Base-by-base conservation (phyloP, 2,113 vertebrate species). In the Tympanuchus pallidicinctus region DNA sequence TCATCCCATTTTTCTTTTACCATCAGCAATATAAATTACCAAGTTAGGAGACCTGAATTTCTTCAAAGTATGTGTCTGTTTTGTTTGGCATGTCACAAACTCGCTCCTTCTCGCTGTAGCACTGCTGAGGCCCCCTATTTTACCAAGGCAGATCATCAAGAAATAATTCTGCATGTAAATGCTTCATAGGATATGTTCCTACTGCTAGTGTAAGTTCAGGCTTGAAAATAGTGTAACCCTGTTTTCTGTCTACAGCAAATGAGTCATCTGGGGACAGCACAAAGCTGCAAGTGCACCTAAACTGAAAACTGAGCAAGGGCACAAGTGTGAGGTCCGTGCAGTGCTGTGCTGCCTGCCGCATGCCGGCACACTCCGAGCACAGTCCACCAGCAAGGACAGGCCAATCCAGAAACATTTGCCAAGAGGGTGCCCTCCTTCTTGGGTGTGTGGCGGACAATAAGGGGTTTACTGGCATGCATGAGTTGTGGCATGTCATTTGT, bases 401-500 rank as follows among this genome's bases (percentile, higher is more conserved):
- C 14, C 5, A 0, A 36, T 30, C 42, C 82, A 32, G 34, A 2
- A 6, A 72, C 48, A 18, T 66, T 64, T 30, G 21, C 0, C 2
- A 27, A 70, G 43, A 14, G 69, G 69, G 56, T 14, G 66, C 22
- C 11, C 16, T 42, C 15, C 21, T 15, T 42, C 38, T 56, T 9
- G 13, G 38, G 16, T 79, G 52, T 57, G 28, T 0, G 59, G 50
- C 0, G 25, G 14, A n/a, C 20, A 30, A 34, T 34, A 56, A 48
- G 16, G 69, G 14, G 28, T 67, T 67, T 36, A 50, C 38, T 25
- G 13, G 16, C 15, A 5, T 0, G 4, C 2, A 0, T 6, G 4
- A 25, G n/a, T 16, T 34, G 25, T 2, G 25, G 61, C 32, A 20
- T 6, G 28, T 32, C 32, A 16, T 8, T 3, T 65, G 21, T 34